Evolutionary conservation across 2,113 vertebrate genomes (phyloP).

Genomic region (Plectropomus leopardus): DNA sequence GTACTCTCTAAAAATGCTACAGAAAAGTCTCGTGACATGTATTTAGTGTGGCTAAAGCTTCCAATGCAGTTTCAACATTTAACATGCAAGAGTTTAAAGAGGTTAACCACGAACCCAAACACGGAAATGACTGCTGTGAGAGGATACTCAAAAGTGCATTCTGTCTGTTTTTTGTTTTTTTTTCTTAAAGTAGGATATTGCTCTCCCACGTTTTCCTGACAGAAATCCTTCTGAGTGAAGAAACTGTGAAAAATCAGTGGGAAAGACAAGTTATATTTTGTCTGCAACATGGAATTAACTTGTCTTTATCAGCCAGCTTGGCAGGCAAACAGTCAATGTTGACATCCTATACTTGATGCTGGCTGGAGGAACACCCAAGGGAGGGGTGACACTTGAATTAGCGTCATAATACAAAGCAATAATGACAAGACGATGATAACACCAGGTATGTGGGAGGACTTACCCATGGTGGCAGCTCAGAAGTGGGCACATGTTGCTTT

Average conservation of each 20-base stretch:
- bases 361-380: neutral
- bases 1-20: neutral
- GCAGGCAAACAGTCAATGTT: neutral
- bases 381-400: neutral
- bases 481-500: slow-evolving; percentile 83
- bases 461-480: slow-evolving; percentile 95
- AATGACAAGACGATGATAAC: neutral
- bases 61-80: neutral
- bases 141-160: neutral
- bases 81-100: neutral
- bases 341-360: neutral
- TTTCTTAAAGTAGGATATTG: neutral
- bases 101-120: slow-evolving; percentile 15
- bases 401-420: neutral
- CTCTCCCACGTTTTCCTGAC: neutral
- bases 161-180: neutral
- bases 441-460: slow-evolving; percentile 64
- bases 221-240: neutral
- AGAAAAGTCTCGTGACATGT: neutral
- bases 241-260: neutral
- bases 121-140: neutral
- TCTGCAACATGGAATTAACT: neutral
- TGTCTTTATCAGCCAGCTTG: slow-evolving; percentile 6
- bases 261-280: neutral
- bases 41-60: neutral